phyloP scores from a whole-genome alignment of 1,140 invertebrate species.

The Aphelenchoides fujianensis region DNA sequence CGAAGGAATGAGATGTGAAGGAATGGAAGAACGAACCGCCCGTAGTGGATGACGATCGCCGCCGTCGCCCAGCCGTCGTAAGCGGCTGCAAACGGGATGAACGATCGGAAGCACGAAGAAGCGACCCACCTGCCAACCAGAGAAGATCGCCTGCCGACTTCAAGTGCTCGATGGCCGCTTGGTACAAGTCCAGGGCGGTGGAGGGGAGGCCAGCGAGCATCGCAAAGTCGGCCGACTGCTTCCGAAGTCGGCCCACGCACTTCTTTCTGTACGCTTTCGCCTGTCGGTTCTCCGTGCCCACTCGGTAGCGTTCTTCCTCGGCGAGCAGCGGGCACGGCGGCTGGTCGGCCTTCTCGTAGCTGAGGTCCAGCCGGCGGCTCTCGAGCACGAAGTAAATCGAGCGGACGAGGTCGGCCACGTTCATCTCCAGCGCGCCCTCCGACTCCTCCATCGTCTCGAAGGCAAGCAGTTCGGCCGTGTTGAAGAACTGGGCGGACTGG shows the following conservation, averaged over 20 bases:
- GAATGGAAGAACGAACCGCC: no score
- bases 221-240: conserved; percentile 57
- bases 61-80: conserved; percentile 58
- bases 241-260: conserved; percentile 56
- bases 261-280: conserved; percentile 55
- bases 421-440: conserved; percentile 45
- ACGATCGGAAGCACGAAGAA: no score
- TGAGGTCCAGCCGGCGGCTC: conserved; percentile 48
- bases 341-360: conserved; percentile 51
- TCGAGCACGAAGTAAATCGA: conserved; percentile 58
- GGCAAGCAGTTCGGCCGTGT: conserved; percentile 33
- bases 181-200: conserved; percentile 53
- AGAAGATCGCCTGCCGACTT: conserved; percentile 52
- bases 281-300: conserved; percentile 55
- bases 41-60: conserved; percentile 46
- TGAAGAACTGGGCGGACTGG: neutral
- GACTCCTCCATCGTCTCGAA: conserved; percentile 40
- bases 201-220: conserved; percentile 53
- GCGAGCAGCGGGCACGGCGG: conserved; percentile 49
- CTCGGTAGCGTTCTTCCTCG: conserved; percentile 55
- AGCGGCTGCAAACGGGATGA: no score
- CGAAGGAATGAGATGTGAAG: no score
- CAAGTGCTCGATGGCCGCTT: conserved; percentile 51
- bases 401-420: conserved; percentile 52
- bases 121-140: conserved; percentile 56